Conservation (phyloP, 2,888 invertebrate species). For the Smittia sp. region DNA sequence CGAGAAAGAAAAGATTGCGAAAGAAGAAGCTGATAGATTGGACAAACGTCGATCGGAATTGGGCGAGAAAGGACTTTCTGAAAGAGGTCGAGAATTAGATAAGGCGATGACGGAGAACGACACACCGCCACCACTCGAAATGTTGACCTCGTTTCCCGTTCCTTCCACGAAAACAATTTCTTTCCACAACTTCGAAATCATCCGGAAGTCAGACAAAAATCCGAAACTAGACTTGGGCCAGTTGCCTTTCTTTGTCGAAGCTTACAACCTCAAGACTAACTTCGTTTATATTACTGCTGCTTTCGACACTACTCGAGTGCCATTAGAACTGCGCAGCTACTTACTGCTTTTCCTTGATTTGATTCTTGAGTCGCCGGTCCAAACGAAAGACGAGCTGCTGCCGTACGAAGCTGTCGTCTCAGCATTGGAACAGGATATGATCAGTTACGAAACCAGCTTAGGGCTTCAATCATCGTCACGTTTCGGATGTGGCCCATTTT, state of each 20-base stretch:
- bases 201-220: conserved; percentile 48
- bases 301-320: conserved; percentile 65
- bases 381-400: conserved; percentile 46
- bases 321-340: conserved; percentile 63
- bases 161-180: conserved; percentile 71
- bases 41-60: conserved; percentile 63
- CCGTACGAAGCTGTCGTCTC: conserved; percentile 72
- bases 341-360: conserved; percentile 73
- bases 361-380: conserved; percentile 72
- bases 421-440: conserved; percentile 72
- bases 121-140: conserved; percentile 66
- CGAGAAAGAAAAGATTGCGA: conserved; percentile 64
- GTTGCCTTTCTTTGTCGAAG: conserved; percentile 71
- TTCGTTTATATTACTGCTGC: conserved; percentile 77
- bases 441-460: conserved; percentile 60
- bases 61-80: conserved; percentile 66
- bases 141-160: conserved; percentile 71
- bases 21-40: conserved; percentile 70
- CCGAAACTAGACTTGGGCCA: conserved; percentile 58
- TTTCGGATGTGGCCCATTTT: conserved; percentile 72
- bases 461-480: conserved; percentile 59
- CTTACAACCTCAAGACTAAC: conserved; percentile 77
- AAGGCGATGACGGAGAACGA: conserved; percentile 75
- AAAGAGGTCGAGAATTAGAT: conserved; percentile 61
- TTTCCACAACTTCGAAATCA: conserved; percentile 61